A percentile compares a stretch with the other conserved stretches of the same genome.
These are phyloP conservation scores for Lasioglossum baleicum DNA, from an alignment of 1,140 invertebrate genomes.

Conservation along the genomic window DNA sequence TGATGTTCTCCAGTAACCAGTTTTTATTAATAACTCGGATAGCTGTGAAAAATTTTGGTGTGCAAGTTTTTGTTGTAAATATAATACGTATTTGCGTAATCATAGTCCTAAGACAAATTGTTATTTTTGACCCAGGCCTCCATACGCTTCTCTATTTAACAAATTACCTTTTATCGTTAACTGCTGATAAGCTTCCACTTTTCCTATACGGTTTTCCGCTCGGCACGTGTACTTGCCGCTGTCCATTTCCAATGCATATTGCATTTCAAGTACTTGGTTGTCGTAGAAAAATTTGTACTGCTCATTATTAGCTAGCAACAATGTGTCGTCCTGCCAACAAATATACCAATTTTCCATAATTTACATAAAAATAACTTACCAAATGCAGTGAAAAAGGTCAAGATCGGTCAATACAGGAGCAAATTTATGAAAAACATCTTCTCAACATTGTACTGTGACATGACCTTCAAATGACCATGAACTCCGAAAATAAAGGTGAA, in stretches of 20 bases:
- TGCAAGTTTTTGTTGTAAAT: too few relatives aligned
- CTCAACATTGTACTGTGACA: too few relatives aligned
- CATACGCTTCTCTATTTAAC: not conserved
- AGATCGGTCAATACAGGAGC: too few relatives aligned
- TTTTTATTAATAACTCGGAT: too few relatives aligned
- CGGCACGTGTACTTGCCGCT: slow-evolving; percentile 74
- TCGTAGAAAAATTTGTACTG: slow-evolving; percentile 64
- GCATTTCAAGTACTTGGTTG: slow-evolving; percentile 73
- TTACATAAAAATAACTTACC: not conserved
- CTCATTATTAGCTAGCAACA: slow-evolving; percentile 58
- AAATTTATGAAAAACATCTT: too few relatives aligned
- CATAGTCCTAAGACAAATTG: too few relatives aligned
- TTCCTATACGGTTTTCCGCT: slow-evolving; percentile 73
- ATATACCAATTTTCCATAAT: not conserved
- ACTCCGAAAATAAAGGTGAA: too few relatives aligned
- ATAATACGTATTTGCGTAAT: too few relatives aligned
- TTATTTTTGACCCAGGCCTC: too few relatives aligned
- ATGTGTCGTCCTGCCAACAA: slow-evolving; percentile 58
- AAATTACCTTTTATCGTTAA: slow-evolving; percentile 77
- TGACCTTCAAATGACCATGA: too few relatives aligned
- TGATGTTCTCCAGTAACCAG: too few relatives aligned
- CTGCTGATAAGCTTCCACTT: slow-evolving; percentile 58
- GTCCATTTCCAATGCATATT: slow-evolving; percentile 71
- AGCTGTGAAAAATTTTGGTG: too few relatives aligned
- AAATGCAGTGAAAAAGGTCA: not conserved